phyloP scores from a whole-genome alignment of 1,140 invertebrate species.

The Pogonognathellus flavescens region DNA sequence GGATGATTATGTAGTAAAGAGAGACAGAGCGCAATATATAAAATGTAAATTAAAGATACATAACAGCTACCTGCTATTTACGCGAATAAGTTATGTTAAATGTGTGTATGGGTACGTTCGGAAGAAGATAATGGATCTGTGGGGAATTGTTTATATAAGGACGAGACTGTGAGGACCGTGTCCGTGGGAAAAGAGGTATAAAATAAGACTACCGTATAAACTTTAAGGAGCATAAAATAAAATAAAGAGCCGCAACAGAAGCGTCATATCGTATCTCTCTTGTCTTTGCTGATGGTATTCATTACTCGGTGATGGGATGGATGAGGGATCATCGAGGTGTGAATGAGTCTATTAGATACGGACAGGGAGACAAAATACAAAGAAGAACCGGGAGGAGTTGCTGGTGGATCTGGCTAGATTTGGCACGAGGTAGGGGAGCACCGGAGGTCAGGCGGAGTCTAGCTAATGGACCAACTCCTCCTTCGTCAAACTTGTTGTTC shows the following conservation, averaged over 20 bases:
- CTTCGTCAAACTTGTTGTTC: slow-evolving; percentile 39
- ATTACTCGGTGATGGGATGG: slow-evolving; percentile 50
- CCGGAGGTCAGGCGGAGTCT: slow-evolving; percentile 40
- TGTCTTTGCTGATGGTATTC: slow-evolving; percentile 25
- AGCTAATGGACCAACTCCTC: slow-evolving; percentile 12
- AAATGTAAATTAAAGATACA: background rate
- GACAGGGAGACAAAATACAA: slow-evolving; percentile 36
- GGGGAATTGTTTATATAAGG: background rate
- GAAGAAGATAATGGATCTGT: background rate
- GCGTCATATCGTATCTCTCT: slow-evolving; percentile 45
- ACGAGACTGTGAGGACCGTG: background rate
- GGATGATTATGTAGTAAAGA: no score
- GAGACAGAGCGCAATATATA: background rate
- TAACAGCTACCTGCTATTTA: no score
- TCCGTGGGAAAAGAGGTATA: slow-evolving; percentile 30
- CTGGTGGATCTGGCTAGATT: slow-evolving; percentile 32
- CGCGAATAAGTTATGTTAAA: background rate
- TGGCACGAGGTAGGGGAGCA: slow-evolving; percentile 47
- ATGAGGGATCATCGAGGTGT: slow-evolving; percentile 62
- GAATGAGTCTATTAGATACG: slow-evolving; percentile 64
- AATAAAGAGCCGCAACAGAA: slow-evolving; percentile 41
- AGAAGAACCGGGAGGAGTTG: slow-evolving; percentile 50
- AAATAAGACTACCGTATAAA: slow-evolving; percentile 48
- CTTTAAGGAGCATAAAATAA: slow-evolving; percentile 40
- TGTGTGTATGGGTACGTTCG: background rate